Evolutionary conservation across 2,888 invertebrate genomes (phyloP).

Genomic region (Cryptus viduatorius): DNA sequence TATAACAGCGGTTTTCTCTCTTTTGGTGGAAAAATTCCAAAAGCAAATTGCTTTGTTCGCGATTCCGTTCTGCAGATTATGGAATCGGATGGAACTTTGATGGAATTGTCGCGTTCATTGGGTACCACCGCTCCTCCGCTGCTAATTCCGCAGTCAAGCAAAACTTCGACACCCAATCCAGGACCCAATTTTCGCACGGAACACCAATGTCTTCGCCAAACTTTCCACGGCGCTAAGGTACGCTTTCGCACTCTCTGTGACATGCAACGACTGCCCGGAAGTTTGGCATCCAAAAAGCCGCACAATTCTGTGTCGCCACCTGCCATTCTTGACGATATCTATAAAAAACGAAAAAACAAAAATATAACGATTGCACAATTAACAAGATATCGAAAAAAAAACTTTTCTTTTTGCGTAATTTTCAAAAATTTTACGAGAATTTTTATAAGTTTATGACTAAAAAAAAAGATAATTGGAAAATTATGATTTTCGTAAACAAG

Average conservation of each 20-base stretch:
- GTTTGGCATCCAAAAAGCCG: conserved; percentile 81
- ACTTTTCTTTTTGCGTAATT: neutral
- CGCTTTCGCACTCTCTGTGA: conserved; percentile 79
- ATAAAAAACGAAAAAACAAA: neutral
- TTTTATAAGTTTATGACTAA: neutral
- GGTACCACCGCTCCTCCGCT: conserved; percentile 61
- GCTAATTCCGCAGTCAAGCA: conserved; percentile 75
- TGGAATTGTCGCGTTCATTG: conserved; percentile 76
- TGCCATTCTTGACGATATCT: conserved; percentile 63
- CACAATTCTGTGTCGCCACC: conserved; percentile 78
- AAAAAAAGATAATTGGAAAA: neutral
- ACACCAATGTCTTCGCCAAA: conserved; percentile 83
- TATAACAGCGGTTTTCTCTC: conserved; percentile 88
- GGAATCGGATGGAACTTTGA: conserved; percentile 87
- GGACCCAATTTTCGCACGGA: conserved; percentile 77
- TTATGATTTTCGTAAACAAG: neutral
- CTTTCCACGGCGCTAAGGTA: conserved; percentile 78
- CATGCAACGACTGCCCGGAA: conserved; percentile 77
- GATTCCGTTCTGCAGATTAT: conserved; percentile 89
- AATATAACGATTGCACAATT: neutral
- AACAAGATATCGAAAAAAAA: neutral
- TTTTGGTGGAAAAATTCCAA: conserved; percentile 88
- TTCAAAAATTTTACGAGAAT: neutral
- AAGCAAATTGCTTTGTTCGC: conserved; percentile 89
- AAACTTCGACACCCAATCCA: conserved; percentile 75